These are phyloP conservation scores for Trichogramma pretiosum DNA, from an alignment of 1,140 invertebrate genomes.

Conservation along the genomic window DNA sequence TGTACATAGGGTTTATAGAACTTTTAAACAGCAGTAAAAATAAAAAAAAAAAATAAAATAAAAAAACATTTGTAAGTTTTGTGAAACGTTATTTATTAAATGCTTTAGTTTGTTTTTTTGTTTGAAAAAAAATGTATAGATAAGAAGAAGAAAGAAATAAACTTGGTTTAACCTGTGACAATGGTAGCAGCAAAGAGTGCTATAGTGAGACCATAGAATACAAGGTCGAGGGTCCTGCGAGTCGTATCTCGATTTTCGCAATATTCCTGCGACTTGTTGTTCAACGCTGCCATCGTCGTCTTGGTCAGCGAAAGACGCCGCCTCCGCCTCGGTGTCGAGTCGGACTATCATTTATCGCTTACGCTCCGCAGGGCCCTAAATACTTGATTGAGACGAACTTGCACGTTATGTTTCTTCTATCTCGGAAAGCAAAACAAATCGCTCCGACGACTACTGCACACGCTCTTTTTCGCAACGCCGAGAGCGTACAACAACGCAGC, in stretches of 20 bases:
- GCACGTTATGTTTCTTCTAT: no score
- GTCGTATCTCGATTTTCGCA: neutral
- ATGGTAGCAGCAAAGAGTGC: slow-evolving; percentile 33
- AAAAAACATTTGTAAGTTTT: slow-evolving; percentile 4
- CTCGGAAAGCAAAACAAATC: slow-evolving; percentile 8
- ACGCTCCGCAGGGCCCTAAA: neutral
- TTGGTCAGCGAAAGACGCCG: slow-evolving; percentile 32
- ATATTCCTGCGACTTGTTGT: slow-evolving; percentile 26
- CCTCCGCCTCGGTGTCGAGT: no score
- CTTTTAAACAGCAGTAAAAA: no score
- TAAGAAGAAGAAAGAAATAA: slow-evolving; percentile 12
- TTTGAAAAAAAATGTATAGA: neutral
- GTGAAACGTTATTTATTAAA: neutral
- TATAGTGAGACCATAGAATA: slow-evolving; percentile 34
- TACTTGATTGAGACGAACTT: no score
- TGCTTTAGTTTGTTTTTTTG: neutral
- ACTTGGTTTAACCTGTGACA: slow-evolving; percentile 33
- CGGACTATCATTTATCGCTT: slow-evolving; percentile 17
- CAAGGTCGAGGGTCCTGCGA: slow-evolving; percentile 20
- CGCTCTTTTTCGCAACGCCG: no score
- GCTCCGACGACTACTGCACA: no score
- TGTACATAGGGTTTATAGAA: no score
- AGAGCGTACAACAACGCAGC: no score
- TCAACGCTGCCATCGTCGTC: slow-evolving; percentile 37
- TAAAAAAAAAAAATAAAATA: slow-evolving; percentile 11